These are phyloP conservation scores for Campoletis raptor DNA, from an alignment of 2,888 invertebrate genomes.

Conservation along the genomic window DNA sequence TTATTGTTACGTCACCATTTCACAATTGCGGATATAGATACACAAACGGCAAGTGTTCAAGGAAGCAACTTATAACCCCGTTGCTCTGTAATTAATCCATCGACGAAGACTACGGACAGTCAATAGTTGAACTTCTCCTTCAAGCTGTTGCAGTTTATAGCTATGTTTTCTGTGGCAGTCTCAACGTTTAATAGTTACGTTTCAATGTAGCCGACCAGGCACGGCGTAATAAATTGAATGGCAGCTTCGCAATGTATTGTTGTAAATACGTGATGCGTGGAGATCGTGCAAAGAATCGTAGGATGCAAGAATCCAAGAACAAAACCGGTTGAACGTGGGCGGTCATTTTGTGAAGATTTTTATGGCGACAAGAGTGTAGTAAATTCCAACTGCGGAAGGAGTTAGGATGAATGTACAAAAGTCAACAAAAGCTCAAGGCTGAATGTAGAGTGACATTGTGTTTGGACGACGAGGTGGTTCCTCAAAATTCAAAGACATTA, in stretches of 20 bases:
- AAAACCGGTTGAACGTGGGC: background rate
- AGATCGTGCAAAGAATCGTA: background rate
- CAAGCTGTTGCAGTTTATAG: conserved; percentile 31
- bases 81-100: conserved; percentile 59
- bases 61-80: conserved; percentile 31
- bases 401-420: background rate
- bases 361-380: background rate
- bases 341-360: background rate
- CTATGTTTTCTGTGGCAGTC: conserved; percentile 34
- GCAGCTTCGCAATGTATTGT: background rate
- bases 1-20: conserved; percentile 6
- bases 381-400: background rate
- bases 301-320: background rate
- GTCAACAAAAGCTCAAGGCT: background rate
- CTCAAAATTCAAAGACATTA: conserved; percentile 3
- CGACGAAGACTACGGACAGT: conserved; percentile 52
- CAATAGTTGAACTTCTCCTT: conserved; percentile 44
- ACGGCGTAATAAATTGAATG: background rate
- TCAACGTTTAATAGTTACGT: conserved; percentile 53
- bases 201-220: conserved; percentile 36
- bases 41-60: background rate
- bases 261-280: background rate
- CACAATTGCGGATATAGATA: conserved; percentile 9
- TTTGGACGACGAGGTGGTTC: background rate
- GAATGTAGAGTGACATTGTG: conserved; percentile 2